These are phyloP conservation scores for Morone saxatilis DNA, from an alignment of 2,113 vertebrate species.

Conservation along the genomic window DNA sequence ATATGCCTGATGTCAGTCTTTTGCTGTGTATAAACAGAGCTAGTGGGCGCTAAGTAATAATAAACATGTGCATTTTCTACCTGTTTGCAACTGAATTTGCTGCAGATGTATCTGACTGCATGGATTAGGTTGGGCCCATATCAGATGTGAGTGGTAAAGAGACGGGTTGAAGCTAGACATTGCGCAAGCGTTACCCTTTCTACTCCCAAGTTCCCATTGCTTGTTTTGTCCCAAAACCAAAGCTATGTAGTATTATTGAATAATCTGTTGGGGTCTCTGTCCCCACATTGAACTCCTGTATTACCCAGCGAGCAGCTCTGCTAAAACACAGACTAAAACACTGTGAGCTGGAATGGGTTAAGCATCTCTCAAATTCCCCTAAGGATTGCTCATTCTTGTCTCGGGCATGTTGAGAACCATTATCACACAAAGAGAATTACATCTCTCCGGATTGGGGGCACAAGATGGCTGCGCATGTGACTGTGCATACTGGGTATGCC, in stretches of 20 bases:
- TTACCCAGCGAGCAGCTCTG: conserved; percentile 5
- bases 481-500: conserved; percentile 51
- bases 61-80: conserved; percentile 15
- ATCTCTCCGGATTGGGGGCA: conserved; percentile 68
- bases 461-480: conserved; percentile 73
- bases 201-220: neutral
- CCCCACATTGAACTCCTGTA: neutral
- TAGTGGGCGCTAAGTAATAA: neutral
- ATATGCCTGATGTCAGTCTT: conserved; percentile 16
- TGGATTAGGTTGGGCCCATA: neutral
- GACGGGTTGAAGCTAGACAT: neutral
- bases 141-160: neutral
- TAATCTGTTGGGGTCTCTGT: conserved; percentile 4
- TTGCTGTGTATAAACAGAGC: conserved; percentile 33
- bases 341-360: conserved; percentile 43
- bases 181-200: neutral
- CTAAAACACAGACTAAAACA: conserved; percentile 9
- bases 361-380: conserved; percentile 54
- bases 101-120: conserved; percentile 9
- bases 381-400: conserved; percentile 51
- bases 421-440: conserved; percentile 70
- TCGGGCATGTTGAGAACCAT: conserved; percentile 63
- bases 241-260: neutral
- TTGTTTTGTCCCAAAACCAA: neutral
- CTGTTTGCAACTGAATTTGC: conserved; percentile 13